Base-by-base conservation (phyloP, 2,888 invertebrate species). In the Tipula lateralis region DNA sequence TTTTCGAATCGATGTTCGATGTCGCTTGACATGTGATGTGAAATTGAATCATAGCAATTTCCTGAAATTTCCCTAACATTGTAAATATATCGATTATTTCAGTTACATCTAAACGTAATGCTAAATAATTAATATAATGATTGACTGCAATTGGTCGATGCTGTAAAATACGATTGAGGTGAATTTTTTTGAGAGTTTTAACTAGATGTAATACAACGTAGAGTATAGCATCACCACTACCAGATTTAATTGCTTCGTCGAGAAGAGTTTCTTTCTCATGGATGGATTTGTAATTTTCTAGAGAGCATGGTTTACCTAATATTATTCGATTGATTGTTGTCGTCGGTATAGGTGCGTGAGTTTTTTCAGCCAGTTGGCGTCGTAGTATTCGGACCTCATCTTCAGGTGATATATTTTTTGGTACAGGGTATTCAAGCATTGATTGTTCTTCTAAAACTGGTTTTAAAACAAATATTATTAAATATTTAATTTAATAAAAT, bases 151-250 rank as follows among this genome's bases (percentile, higher is more conserved):
- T 90, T 0, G 94, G 93, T 85, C 94, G 91, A n/a, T 93, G 92
- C 0, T 93, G 91, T 0, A 97, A 89, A 83, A 96, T 90, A 87
- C 93, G 93, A 85, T 94, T 93, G 36, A 96, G 94, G 81, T 96
- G 89, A 85, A 93, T 92, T 86, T 92, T 92, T 86, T 95, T 95
- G 7, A 97, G 88, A 0, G 96, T 95, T 87, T 92, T 93, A 85
- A 93, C 93, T 1, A 97, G 91, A 89, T 95, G 96, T 7, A 96
- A 88, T 0, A 95, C 92, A 29, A 96, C 92, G 94, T 95, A 88
- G 9, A 91, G 90, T 86, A 96, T 94, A 29, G 94, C 93, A 91
- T 96, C 95, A 29, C 96, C 96, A 89, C 95, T 94, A 5, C 94
- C 94, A 84, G 93, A 92, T 32, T 91, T 91, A 34, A 96, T 90